phyloP scores from a whole-genome alignment of 2,888 invertebrate genomes.

The Polymixis flavicincta region DNA sequence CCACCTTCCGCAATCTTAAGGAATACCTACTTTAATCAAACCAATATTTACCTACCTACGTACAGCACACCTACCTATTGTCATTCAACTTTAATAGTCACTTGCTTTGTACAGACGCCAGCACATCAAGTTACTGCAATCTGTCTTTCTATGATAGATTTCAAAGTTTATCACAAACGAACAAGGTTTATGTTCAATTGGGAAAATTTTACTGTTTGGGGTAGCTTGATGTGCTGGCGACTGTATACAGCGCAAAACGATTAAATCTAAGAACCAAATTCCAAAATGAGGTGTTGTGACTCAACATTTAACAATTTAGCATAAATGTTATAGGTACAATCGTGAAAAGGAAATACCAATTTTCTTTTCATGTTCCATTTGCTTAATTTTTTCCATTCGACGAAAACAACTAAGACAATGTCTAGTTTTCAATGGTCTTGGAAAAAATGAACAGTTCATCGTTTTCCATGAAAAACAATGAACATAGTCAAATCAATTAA shows the following conservation, averaged over 20 bases:
- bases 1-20: conserved; percentile 22
- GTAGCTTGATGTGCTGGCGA: no score
- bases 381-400: background rate
- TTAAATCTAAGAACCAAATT: background rate
- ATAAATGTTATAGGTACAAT: no score
- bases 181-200: no score
- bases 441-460: conserved; percentile 15
- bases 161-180: no score
- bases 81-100: background rate
- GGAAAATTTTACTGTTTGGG: no score
- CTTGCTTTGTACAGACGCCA: background rate
- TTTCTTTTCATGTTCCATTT: no score
- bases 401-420: background rate
- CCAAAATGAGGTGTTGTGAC: background rate
- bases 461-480: conserved; percentile 1
- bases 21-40: background rate
- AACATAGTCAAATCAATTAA: conserved; percentile 2
- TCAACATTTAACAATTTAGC: no score
- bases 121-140: no score
- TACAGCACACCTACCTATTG: no score
- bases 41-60: background rate
- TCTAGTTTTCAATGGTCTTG: background rate
- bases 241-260: no score
- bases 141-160: no score
- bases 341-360: background rate